phyloP scores from a whole-genome alignment of 2,888 invertebrate genomes.

The Agonopterix subpropinquella region DNA sequence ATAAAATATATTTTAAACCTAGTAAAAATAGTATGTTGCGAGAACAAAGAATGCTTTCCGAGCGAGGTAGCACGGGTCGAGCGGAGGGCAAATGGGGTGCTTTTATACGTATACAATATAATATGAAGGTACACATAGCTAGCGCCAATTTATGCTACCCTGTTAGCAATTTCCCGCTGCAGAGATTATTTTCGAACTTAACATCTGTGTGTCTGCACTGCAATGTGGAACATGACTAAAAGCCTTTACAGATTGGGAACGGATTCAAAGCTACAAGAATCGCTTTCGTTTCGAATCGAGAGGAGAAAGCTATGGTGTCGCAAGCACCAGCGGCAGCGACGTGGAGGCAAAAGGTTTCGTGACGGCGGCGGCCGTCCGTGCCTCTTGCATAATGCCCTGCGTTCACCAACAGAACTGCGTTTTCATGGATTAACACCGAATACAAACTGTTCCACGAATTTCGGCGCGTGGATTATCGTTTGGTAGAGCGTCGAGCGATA shows the following conservation, averaged over 20 bases:
- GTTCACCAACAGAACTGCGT: conserved; percentile 33
- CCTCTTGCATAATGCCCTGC: conserved; percentile 50
- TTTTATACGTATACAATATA: background rate
- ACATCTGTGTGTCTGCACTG: too few species aligned
- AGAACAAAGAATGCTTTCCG: conserved; percentile 9
- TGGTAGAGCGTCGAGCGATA: too few species aligned
- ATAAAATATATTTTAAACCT: conserved; percentile 10
- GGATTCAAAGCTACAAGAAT: conserved; percentile 22
- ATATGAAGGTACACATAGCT: too few species aligned
- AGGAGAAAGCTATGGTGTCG: conserved; percentile 64
- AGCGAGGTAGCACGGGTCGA: conserved; percentile 2
- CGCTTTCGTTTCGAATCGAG: conserved; percentile 32
- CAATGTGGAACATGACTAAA: too few species aligned
- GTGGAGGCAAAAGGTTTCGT: conserved; percentile 55
- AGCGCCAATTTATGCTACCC: too few species aligned
- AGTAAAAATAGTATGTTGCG: conserved; percentile 3
- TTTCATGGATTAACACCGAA: conserved; percentile 26
- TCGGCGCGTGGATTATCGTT: background rate
- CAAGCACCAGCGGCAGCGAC: conserved; percentile 27
- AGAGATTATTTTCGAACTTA: too few species aligned
- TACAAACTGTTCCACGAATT: conserved; percentile 19
- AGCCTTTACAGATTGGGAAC: background rate
- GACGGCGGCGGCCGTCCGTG: conserved; percentile 49
- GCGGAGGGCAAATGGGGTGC: conserved; percentile 4
- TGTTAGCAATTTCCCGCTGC: too few species aligned